A percentile compares a stretch with the other conserved stretches of the same genome.
Evolutionary conservation across 35 echinoderm and acorn worm genomes (phyloP).

Genomic region (Lytechinus pictus): DNA sequence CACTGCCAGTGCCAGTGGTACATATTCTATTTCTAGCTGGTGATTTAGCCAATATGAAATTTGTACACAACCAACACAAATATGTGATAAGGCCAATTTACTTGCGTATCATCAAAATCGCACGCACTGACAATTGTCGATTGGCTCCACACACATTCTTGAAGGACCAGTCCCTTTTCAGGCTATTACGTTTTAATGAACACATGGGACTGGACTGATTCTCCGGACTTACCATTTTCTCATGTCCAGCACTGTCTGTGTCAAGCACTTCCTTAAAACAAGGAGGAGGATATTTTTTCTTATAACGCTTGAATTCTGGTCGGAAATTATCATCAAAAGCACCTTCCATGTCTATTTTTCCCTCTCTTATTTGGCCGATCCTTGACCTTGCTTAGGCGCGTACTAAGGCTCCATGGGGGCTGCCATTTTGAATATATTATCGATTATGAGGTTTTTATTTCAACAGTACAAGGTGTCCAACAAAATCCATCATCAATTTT

Average conservation of each 20-base stretch:
- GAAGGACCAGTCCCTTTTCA: no score
- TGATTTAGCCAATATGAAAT: no score
- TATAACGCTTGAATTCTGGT: conserved; percentile 68
- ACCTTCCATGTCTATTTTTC: not conserved
- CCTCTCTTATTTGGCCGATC: no score
- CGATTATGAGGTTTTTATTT: not conserved
- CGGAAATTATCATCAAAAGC: conserved; percentile 58
- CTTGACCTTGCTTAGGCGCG: no score
- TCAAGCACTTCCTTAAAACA: conserved; percentile 70
- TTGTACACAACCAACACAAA: no score
- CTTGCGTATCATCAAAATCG: no score
- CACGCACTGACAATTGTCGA: no score
- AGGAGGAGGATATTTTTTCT: conserved; percentile 60
- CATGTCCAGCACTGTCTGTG: conserved; percentile 12
- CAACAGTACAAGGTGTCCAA: not conserved
- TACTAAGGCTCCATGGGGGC: conserved; percentile 36
- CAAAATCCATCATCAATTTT: no score
- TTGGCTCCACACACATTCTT: no score
- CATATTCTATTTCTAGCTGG: no score
- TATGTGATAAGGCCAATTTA: no score
- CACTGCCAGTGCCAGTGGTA: no score
- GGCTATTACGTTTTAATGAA: not conserved
- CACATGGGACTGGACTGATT: not conserved
- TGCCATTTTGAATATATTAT: conserved; percentile 62
- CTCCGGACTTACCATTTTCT: conserved; percentile 35